A percentile compares a stretch with the other conserved stretches of the same genome.
Conservation (phyloP, 2,113 vertebrate genomes). For the Gracilinanus agilis region DNA sequence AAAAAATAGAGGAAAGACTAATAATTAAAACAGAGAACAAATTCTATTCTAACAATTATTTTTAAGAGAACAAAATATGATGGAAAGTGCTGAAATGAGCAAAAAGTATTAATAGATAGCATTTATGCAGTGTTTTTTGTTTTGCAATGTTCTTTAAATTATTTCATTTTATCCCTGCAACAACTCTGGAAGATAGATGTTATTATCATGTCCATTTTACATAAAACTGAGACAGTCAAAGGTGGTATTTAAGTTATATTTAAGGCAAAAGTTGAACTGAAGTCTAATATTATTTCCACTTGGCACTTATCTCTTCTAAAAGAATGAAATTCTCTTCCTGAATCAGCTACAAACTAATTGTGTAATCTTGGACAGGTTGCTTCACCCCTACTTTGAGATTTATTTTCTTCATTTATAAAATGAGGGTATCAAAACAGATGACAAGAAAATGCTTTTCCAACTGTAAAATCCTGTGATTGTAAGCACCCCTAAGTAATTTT, state of each 20-base stretch:
- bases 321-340: background rate
- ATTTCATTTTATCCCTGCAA: background rate
- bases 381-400: background rate
- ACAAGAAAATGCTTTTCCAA: background rate
- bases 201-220: background rate
- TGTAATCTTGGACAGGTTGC: background rate
- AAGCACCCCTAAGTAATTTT: background rate
- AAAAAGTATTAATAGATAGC: background rate
- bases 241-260: no score
- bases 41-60: background rate
- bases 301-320: background rate
- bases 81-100: background rate
- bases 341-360: background rate
- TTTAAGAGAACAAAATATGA: background rate
- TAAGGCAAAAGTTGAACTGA: background rate
- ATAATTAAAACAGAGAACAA: background rate
- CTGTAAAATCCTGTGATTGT: background rate
- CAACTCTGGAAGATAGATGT: background rate
- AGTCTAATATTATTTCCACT: background rate
- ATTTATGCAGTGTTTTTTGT: background rate
- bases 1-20: background rate
- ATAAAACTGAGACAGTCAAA: background rate
- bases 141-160: background rate
- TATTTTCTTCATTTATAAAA: background rate
- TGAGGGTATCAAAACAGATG: background rate